A percentile compares a stretch with the other conserved stretches of the same genome.
Evolutionary conservation across 2,888 invertebrate genomes (phyloP).

Genomic region (Hirtodrosophila alboralis): DNA sequence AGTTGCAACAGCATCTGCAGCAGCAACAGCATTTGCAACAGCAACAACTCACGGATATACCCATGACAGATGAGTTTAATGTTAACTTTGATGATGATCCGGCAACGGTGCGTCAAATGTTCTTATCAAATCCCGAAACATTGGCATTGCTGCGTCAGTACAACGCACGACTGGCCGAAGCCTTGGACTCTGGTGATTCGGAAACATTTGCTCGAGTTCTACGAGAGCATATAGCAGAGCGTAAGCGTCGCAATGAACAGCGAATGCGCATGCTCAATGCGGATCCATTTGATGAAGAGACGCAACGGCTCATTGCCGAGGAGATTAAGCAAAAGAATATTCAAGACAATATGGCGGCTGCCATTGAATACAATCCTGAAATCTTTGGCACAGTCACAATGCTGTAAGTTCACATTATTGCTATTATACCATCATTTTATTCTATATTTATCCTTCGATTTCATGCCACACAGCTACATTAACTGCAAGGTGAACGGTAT

Average conservation of each 20-base stretch:
- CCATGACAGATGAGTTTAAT: conserved; percentile 82
- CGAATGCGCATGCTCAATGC: conserved; percentile 95
- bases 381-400: conserved; percentile 98
- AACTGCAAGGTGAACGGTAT: conserved; percentile 98
- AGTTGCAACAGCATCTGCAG: conserved; percentile 38
- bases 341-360: conserved; percentile 99
- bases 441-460: no score
- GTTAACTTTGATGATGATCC: conserved; percentile 91
- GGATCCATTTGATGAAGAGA: conserved; percentile 97
- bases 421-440: no score
- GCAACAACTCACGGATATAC: conserved; percentile 50
- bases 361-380: conserved; percentile 99
- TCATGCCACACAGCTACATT: conserved; percentile 90
- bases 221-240: conserved; percentile 91
- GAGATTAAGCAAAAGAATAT: conserved; percentile 98
- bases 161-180: conserved; percentile 96
- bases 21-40: conserved; percentile 37
- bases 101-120: conserved; percentile 92
- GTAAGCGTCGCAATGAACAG: conserved; percentile 92
- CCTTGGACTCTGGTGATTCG: conserved; percentile 92
- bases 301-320: conserved; percentile 97
- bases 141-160: conserved; percentile 95
- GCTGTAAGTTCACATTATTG: conserved; percentile 87
- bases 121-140: conserved; percentile 95
- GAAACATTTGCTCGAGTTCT: conserved; percentile 92